phyloP scores from a whole-genome alignment of 1,140 invertebrate genomes.

The Orussus abietinus region DNA sequence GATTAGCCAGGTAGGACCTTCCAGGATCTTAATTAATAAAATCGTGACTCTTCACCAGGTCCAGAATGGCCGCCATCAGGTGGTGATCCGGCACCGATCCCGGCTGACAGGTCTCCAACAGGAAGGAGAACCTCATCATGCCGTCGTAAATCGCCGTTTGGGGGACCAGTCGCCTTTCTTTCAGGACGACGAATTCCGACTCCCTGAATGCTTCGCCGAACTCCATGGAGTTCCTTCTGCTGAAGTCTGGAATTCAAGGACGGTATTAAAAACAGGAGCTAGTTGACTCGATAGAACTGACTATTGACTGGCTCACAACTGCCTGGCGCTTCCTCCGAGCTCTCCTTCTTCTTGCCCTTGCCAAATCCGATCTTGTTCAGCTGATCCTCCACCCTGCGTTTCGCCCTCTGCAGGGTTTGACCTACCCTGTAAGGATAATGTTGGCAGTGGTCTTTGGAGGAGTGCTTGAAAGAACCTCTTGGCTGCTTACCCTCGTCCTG shows the following conservation, averaged over 20 bases:
- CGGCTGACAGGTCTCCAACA: slow-evolving; percentile 92
- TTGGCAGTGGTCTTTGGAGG: slow-evolving; percentile 7
- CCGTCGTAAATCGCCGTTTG: slow-evolving; percentile 72
- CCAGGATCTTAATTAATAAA: slow-evolving; percentile 12
- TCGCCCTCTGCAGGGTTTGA: slow-evolving; percentile 71
- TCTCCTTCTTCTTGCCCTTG: slow-evolving; percentile 80
- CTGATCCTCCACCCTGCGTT: slow-evolving; percentile 80
- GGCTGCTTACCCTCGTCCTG: slow-evolving; percentile 36
- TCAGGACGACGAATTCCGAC: slow-evolving; percentile 81
- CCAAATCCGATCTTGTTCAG: slow-evolving; percentile 72
- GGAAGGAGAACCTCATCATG: slow-evolving; percentile 79
- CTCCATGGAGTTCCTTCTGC: slow-evolving; percentile 77
- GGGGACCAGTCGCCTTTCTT: slow-evolving; percentile 77
- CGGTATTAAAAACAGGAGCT: too few relatives aligned
- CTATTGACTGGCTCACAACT: slow-evolving; percentile 58
- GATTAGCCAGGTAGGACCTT: not conserved
- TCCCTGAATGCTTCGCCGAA: slow-evolving; percentile 72
- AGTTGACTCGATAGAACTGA: not conserved
- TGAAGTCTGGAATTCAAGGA: slow-evolving; percentile 78
- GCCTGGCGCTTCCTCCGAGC: slow-evolving; percentile 76
- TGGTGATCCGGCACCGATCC: slow-evolving; percentile 94
- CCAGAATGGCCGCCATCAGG: slow-evolving; percentile 89
- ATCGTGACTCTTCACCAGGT: slow-evolving; percentile 92
- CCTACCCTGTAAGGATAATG: slow-evolving; percentile 47
- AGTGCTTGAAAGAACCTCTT: slow-evolving; percentile 3